Evolutionary conservation across 2,888 invertebrate genomes (phyloP), one percentile per base, ranked within the genome.

Genomic region (Zygothrica quintamaculata): DNA sequence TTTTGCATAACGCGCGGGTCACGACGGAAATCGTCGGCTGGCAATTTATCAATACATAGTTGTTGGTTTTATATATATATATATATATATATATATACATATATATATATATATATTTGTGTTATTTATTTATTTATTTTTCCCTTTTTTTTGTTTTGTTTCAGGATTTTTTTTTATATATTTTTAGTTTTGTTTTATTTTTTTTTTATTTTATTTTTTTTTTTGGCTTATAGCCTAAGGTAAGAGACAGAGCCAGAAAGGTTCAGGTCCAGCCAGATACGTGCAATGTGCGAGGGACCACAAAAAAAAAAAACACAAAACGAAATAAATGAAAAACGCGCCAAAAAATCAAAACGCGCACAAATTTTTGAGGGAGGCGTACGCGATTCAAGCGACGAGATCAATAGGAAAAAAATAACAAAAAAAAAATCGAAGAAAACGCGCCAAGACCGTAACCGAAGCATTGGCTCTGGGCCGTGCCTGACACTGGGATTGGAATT

Each of bases 1-100:
- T 87, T 88, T 88, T 88, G 88, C 88, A 88, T 88, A 88, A 89
- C 89, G 87, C 88, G 84, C 82, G 79, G 89, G 88, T 89, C 89
- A 89, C 87, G 88, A 88, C 89, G 89, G 89, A 89, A 89, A 88
- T 88, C 78, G 85, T 87, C 82, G 87, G 82, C 80, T 87, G 84
- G 88, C 89, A 85, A 88, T 88, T 87, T 88, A 88, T 89, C 89
- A 89, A 89, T 88, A 88, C 80, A 75, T 77, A 75, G 73, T 78
- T 87, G 72, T 80, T 68, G 16, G 29, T 48, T 13, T 33, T 6
- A 11, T 34, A 37, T 9, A 29, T 29, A n/a, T n/a, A n/a, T n/a
- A n/a, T n/a, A n/a, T n/a, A n/a, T n/a, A n/a, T n/a, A n/a, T n/a
- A n/a, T n/a, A n/a, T n/a, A n/a, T n/a, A n/a, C n/a, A n/a, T n/a